Evolutionary conservation across 2,113 vertebrate genomes (phyloP), one percentile per base, ranked within the genome.

Genomic region (Rhynchomys soricoides): DNA sequence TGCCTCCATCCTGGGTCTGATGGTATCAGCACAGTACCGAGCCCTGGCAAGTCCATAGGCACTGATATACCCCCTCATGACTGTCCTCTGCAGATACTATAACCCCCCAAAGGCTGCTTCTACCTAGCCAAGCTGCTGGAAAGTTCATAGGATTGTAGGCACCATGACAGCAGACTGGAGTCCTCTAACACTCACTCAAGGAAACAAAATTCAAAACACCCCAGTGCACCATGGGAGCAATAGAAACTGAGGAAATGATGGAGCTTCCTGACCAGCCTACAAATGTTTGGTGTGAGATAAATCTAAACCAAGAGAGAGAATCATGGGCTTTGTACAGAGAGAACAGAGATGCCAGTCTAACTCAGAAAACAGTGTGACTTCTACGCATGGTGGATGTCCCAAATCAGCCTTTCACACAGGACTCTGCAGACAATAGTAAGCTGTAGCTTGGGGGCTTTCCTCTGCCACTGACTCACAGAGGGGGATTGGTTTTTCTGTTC

Each of bases 1-100:
- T 97, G 97, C 89, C 89, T 86, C 91, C 94, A 77, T 71, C 92
- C 73, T 15, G 81, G 70, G 97, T 81, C 90, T 81, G 57, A 92
- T 66, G n/a, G 82, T 82, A 91, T 91, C 75, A 91, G 93, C 66
- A 92, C 55, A 86, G 92, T 94, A 22, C 57, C 62, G 62, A 43
- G 59, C 43, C 19, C 37, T 73, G 0, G 55, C 71, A 96, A 95
- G 96, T 83, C 52, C 70, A 91, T 29, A 52, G 73, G 52, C 15
- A 62, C 52, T 52, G 92, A 78, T 88, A 89, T 86, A 74, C 66
- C 22, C 17, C 78, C 22, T 22, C 0, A 8, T 90, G 96, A 93
- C 73, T 97, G 91, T 91, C 97, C 93, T 92, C 79, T 91, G 73
- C 26, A 92, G 9, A 66, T 85, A 29, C 8, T 85, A 15, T 64